Evolutionary conservation across 64 coral and sea anemone genomes (phyloP), one percentile per base, ranked within the genome.

Genomic region (Porites australiensis): DNA sequence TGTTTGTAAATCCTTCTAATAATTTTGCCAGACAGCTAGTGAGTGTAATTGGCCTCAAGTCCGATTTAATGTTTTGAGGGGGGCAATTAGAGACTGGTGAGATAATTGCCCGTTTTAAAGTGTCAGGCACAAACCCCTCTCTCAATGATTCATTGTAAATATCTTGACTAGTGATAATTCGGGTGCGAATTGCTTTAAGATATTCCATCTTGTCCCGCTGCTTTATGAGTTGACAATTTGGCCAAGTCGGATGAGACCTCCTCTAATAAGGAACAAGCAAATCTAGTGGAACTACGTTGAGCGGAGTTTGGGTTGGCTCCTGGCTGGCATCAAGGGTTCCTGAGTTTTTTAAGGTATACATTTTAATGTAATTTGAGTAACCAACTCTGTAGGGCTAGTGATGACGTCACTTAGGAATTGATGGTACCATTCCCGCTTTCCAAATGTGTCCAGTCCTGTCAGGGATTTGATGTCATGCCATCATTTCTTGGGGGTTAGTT

Each of bases 401-500:
- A 86, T 92, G 27, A 77, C 50, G 52, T 92, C 77, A 60, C 19
- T 91, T 21, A 91, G 77, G 70, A 89, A 77, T 77, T 89, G 72
- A 92, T 92, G 76, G 18, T 91, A 69, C 77, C 89, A 82, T 79
- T 70, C 18, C 46, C 59, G 76, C 82, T 91, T 91, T 4, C 67
- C 18, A 73, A 79, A 75, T 16, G 72, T 69, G 58, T 54, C 74
- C 52, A 67, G 79, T 49, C 72, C 82, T 4, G 80, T 77, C 19
- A 94, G 76, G 50, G 74, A 79, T 83, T 89, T 94, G 54, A 94
- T 82, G 51, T 94, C 77, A 48, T 77, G 45, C 86, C 86, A 88
- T 77, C 68, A 82, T 89, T 88, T 94, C 68, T 72, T 74, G 50
- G 55, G 55, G 15, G 67, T 87, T 93, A 59, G 72, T 93, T 87